Conservation (phyloP, 64 coral and sea anemone genomes). For the Astreopora myriophthalma region DNA sequence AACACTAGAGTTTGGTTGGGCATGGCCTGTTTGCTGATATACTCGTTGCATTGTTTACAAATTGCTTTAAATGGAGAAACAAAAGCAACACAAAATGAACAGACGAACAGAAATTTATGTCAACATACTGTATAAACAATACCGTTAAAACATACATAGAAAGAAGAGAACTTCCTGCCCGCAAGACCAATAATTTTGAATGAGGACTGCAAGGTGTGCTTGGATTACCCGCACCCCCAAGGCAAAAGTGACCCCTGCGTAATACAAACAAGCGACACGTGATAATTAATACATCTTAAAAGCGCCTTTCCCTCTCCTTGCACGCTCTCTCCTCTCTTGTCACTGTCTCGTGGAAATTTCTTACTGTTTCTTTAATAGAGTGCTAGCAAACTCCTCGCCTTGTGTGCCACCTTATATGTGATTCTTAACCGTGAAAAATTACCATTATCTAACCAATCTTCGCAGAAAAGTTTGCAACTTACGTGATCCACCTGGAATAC, state of each 20-base stretch:
- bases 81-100: neutral
- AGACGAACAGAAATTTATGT: neutral
- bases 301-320: neutral
- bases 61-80: constrained; percentile 23
- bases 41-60: constrained; percentile 21
- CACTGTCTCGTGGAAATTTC: neutral
- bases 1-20: no score
- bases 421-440: neutral
- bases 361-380: neutral
- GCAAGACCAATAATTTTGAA: neutral
- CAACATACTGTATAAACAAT: neutral
- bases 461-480: neutral
- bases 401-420: neutral
- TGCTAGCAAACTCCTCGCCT: neutral
- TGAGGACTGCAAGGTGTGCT: no score
- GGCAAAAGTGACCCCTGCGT: neutral
- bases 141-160: neutral
- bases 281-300: neutral
- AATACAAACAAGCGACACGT: neutral
- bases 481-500: neutral
- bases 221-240: neutral
- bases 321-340: neutral
- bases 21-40: constrained; percentile 29
- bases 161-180: neutral
- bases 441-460: neutral